Evolutionary conservation across 2,113 vertebrate species (phyloP).

Genomic region (Epinephelus lanceolatus): DNA sequence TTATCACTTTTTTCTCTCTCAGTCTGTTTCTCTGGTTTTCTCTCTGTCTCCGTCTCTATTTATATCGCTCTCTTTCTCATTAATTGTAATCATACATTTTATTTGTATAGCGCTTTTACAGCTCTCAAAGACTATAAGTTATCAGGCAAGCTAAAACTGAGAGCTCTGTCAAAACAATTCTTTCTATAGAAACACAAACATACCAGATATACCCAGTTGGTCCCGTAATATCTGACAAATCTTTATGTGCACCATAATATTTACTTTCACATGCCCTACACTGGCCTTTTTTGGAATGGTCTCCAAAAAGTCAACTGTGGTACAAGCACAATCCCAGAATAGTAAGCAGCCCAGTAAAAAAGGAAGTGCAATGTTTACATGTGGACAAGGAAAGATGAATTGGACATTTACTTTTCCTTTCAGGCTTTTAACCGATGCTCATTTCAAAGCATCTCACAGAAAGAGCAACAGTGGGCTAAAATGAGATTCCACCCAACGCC

Average conservation of each 20-base stretch:
- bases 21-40: neutral
- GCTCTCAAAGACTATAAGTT: neutral
- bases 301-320: constrained; percentile 15
- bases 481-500: constrained; percentile 16
- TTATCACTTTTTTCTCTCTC: neutral
- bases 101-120: too few relatives aligned
- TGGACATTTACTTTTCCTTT: constrained; percentile 3
- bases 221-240: constrained; percentile 8
- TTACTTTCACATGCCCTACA: constrained; percentile 55
- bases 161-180: neutral
- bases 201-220: neutral
- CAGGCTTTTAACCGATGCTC: neutral
- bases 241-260: constrained; percentile 46
- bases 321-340: constrained; percentile 33
- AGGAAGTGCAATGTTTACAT: neutral
- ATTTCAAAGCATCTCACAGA: constrained; percentile 32
- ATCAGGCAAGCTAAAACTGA: neutral
- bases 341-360: neutral
- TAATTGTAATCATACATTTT: neutral
- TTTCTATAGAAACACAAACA: constrained; percentile 17
- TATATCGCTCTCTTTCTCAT: neutral
- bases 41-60: neutral
- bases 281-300: constrained; percentile 38
- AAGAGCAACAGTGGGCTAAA: constrained; percentile 46
- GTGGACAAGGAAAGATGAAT: neutral